Conservation (phyloP, 2,888 invertebrate species). For the Nebria brevicollis region DNA sequence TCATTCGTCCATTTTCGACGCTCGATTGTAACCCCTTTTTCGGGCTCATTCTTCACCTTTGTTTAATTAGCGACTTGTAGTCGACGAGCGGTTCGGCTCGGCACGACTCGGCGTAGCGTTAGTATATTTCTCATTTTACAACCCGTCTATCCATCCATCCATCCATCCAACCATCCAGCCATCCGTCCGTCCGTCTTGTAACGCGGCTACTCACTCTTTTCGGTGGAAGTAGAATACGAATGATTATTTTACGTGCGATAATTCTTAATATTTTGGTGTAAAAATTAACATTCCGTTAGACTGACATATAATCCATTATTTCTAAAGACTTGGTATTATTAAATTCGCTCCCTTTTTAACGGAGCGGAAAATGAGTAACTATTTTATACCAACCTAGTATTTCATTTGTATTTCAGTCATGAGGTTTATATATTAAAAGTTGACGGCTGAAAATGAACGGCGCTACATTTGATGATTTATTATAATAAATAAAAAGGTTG, state of each 20-base stretch:
- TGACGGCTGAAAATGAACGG: slow-evolving; percentile 1
- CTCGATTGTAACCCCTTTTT: slow-evolving; percentile 22
- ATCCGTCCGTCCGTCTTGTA: background rate
- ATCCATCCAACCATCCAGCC: background rate
- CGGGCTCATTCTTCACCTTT: slow-evolving; percentile 27
- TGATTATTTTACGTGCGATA: slow-evolving; percentile 6
- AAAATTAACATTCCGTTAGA: background rate
- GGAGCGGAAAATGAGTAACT: background rate
- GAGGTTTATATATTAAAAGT: background rate
- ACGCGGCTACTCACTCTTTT: background rate
- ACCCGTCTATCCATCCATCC: background rate
- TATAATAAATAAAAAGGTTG: background rate
- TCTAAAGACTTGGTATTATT: background rate
- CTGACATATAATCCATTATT: background rate
- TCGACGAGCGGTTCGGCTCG: background rate
- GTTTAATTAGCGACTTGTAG: slow-evolving; percentile 22
- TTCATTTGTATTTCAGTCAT: background rate
- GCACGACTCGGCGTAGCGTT: background rate
- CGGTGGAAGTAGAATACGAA: background rate
- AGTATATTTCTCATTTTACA: background rate
- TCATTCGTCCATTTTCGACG: slow-evolving; percentile 23
- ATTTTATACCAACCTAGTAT: background rate
- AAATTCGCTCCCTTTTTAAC: background rate
- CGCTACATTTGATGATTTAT: background rate
- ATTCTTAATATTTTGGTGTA: background rate